Evolutionary conservation across 2,113 vertebrate genomes (phyloP).

Genomic region (Epinephelus moara): DNA sequence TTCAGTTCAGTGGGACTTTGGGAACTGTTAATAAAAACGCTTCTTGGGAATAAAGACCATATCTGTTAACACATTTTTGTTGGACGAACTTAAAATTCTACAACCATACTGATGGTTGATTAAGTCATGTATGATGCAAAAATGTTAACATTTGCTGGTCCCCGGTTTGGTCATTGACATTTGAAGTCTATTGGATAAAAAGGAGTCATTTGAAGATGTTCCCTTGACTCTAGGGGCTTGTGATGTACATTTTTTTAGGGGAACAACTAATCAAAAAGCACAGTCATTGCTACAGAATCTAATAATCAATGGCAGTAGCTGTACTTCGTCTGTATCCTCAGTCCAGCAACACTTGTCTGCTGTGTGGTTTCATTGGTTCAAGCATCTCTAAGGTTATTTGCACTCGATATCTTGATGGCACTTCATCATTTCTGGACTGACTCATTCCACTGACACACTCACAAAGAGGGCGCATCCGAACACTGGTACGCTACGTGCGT

Average conservation of each 20-base stretch:
- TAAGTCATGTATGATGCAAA: neutral
- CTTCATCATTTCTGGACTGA: conserved; percentile 9
- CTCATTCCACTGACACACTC: neutral
- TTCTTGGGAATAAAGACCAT: neutral
- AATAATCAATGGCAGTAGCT: neutral
- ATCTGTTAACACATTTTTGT: neutral
- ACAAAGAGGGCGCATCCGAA: neutral
- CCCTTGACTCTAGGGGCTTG: neutral
- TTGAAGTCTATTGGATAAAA: neutral
- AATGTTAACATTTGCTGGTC: neutral
- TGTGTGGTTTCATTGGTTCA: neutral
- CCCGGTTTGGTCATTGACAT: neutral
- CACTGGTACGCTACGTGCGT: neutral
- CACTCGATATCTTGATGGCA: conserved; percentile 3
- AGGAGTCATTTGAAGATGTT: neutral
- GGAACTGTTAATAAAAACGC: neutral
- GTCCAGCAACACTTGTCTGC: neutral
- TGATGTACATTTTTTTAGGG: neutral
- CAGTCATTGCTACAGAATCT: neutral
- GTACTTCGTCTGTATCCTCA: neutral
- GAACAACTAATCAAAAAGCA: neutral
- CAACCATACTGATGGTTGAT: neutral
- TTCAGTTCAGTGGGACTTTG: neutral
- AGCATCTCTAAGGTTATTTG: conserved; percentile 3
- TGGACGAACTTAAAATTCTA: neutral